Evolutionary conservation across 2,113 vertebrate species (phyloP).

Genomic region (Eclectus roratus): DNA sequence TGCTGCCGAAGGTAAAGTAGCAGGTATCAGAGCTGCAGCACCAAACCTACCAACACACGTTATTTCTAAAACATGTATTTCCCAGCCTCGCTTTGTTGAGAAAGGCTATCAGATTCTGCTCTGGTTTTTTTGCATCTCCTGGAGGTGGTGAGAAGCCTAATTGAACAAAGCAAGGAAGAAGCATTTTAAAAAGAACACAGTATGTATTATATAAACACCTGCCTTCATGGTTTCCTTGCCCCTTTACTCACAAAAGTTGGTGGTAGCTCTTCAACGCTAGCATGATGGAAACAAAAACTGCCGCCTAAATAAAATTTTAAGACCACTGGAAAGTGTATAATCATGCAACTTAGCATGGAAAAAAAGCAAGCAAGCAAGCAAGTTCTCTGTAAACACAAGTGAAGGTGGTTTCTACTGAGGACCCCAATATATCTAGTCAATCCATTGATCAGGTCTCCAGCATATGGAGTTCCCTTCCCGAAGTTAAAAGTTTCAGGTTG

Average conservation of each 20-base stretch:
- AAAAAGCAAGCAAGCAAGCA: not conserved
- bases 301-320: not conserved
- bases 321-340: not conserved
- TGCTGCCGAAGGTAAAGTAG: not conserved
- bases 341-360: not conserved
- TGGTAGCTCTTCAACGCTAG: fast-evolving
- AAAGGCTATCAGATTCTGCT: not conserved
- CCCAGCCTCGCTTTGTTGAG: not conserved
- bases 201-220: not conserved
- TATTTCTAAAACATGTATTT: not conserved
- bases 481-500: not conserved
- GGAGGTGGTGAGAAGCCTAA: not conserved
- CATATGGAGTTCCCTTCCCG: not conserved
- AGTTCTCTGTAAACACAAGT: not conserved
- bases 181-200: not conserved
- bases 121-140: not conserved
- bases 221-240: not conserved
- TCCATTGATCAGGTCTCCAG: not conserved
- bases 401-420: not conserved
- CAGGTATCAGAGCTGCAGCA: not conserved
- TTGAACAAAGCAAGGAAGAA: not conserved
- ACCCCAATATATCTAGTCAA: not conserved
- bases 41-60: not conserved
- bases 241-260: not conserved
- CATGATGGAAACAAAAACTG: not conserved